These are phyloP conservation scores for Ophthalmolycus amberensis DNA, from an alignment of 2,113 vertebrate genomes.

Conservation along the genomic window DNA sequence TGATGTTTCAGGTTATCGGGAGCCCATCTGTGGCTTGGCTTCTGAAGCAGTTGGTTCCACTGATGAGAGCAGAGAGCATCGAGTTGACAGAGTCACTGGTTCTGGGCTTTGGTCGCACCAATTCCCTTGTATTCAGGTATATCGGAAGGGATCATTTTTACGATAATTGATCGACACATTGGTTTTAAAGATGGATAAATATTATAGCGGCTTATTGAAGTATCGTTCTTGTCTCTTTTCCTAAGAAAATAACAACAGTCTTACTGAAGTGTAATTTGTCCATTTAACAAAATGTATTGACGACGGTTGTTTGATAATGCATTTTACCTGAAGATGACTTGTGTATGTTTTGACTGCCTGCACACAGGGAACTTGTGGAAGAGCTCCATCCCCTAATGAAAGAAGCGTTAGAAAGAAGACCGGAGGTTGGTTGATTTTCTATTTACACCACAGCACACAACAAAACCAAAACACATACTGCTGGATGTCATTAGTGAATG, in stretches of 20 bases:
- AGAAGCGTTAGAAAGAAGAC: slow-evolving; percentile 95
- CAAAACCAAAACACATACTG: slow-evolving; percentile 22
- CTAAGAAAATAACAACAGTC: neutral
- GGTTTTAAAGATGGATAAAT: neutral
- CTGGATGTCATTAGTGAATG: neutral
- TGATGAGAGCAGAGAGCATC: slow-evolving; percentile 97
- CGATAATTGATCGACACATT: neutral
- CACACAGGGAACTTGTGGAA: slow-evolving; percentile 93
- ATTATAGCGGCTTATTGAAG: neutral
- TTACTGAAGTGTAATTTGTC: slow-evolving; percentile 1
- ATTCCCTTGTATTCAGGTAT: slow-evolving; percentile 97
- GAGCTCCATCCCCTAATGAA: slow-evolving; percentile 98
- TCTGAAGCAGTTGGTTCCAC: slow-evolving; percentile 95
- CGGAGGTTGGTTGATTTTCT: slow-evolving; percentile 86
- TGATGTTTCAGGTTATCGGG: slow-evolving; percentile 88
- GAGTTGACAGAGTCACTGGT: slow-evolving; percentile 98
- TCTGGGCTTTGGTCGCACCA: slow-evolving; percentile 96
- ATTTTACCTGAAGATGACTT: neutral
- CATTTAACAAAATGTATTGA: neutral
- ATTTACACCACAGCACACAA: neutral
- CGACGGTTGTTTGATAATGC: neutral
- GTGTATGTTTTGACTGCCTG: slow-evolving; percentile 27
- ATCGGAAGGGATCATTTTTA: slow-evolving; percentile 4
- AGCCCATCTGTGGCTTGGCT: slow-evolving; percentile 95
- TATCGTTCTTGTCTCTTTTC: slow-evolving; percentile 18